Percentiles rank a stretch among this genome's conserved stretches.
Evolutionary conservation across 2,113 vertebrate species (phyloP).

Genomic region (Octodon degus): DNA sequence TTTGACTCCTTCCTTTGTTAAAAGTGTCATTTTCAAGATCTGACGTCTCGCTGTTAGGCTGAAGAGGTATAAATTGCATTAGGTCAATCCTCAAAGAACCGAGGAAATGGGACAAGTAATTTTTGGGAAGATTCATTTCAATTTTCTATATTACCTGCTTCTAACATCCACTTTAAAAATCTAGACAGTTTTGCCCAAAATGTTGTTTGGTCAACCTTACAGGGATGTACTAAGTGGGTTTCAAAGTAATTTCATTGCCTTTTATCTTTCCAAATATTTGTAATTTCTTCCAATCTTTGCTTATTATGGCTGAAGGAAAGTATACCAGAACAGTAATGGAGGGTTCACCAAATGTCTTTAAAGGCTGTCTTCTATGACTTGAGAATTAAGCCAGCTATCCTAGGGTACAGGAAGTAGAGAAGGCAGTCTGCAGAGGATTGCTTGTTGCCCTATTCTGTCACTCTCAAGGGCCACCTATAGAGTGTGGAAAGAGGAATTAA

Average conservation of each 20-base stretch:
- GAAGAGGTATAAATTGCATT: slow-evolving; percentile 43
- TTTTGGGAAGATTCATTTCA: slow-evolving; percentile 61
- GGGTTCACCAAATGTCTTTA: background rate
- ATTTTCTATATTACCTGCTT: slow-evolving; percentile 68
- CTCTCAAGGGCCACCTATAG: background rate
- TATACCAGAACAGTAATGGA: slow-evolving; percentile 19
- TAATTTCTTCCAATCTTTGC: slow-evolving; percentile 67
- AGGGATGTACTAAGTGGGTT: slow-evolving; percentile 14
- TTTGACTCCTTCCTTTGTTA: slow-evolving; percentile 54
- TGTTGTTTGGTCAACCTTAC: slow-evolving; percentile 53
- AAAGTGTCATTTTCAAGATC: slow-evolving; percentile 56
- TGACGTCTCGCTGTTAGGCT: background rate
- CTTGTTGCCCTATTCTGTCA: background rate
- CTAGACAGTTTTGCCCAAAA: slow-evolving; percentile 48
- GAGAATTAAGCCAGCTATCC: background rate
- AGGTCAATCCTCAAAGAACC: slow-evolving; percentile 37
- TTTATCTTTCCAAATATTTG: slow-evolving; percentile 77
- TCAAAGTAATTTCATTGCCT: slow-evolving; percentile 68
- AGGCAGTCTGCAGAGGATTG: background rate
- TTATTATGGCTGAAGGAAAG: slow-evolving; percentile 65
- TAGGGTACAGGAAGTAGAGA: background rate
- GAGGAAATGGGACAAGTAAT: slow-evolving; percentile 50
- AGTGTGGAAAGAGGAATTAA: background rate
- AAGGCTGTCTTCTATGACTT: background rate
- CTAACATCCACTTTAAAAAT: slow-evolving; percentile 70